Percentiles rank a stretch among this genome's conserved stretches.
phyloP scores from a whole-genome alignment of 1,140 invertebrate genomes.

The Latrodectus geometricus region DNA sequence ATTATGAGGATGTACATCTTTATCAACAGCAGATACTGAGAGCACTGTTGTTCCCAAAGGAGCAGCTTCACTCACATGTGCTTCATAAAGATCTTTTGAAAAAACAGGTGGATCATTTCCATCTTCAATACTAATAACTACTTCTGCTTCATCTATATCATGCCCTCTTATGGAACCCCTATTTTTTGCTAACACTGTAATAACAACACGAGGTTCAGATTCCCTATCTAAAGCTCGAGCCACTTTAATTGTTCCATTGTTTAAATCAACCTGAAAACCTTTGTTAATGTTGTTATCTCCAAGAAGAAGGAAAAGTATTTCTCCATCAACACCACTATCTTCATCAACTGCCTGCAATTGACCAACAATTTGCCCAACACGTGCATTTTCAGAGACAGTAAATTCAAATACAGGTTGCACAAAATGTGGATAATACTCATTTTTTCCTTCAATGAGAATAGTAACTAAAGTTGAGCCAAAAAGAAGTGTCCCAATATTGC shows the following conservation, averaged over 20 bases:
- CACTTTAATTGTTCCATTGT: slow-evolving; percentile 86
- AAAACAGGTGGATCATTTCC: slow-evolving; percentile 97
- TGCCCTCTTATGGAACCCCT: slow-evolving; percentile 90
- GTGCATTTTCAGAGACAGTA: slow-evolving; percentile 91
- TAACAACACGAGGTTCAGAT: slow-evolving; percentile 87
- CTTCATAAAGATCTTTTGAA: slow-evolving; percentile 78
- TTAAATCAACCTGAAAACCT: slow-evolving; percentile 88
- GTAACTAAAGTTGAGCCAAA: slow-evolving; percentile 79
- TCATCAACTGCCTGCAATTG: slow-evolving; percentile 89
- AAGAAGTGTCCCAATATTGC: slow-evolving; percentile 88
- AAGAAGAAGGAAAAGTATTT: slow-evolving; percentile 91
- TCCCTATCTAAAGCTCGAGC: slow-evolving; percentile 87
- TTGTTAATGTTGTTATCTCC: slow-evolving; percentile 88
- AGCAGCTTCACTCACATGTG: slow-evolving; percentile 82
- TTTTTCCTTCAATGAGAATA: slow-evolving; percentile 87
- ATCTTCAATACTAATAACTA: slow-evolving; percentile 92
- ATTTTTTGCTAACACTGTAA: slow-evolving; percentile 95
- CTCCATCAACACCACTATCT: slow-evolving; percentile 91
- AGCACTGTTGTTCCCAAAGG: slow-evolving; percentile 79
- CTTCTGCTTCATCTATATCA: slow-evolving; percentile 94
- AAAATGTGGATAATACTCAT: slow-evolving; percentile 94
- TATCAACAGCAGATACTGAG: slow-evolving; percentile 87
- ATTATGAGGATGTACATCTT: slow-evolving; percentile 90
- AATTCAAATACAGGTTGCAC: slow-evolving; percentile 92
- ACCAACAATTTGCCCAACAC: slow-evolving; percentile 87